Evolutionary conservation across 64 coral and sea anemone genomes (phyloP).

Genomic region (Montipora cactus): DNA sequence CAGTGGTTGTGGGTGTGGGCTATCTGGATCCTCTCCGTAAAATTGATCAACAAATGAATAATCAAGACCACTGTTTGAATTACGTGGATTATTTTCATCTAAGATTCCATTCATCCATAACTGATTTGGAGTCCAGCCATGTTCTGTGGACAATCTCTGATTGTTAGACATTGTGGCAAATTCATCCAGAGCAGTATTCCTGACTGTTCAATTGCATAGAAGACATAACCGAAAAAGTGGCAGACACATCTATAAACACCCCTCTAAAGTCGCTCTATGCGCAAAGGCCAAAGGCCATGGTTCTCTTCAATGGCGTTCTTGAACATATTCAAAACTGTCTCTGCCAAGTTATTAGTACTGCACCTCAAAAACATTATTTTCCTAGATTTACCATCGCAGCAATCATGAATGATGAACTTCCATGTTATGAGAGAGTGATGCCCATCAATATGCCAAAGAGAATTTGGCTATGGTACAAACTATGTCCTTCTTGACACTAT

Average conservation of each 20-base stretch:
- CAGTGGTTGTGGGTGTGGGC: conserved; percentile 33
- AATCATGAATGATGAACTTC: conserved; percentile 40
- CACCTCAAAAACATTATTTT: conserved; percentile 60
- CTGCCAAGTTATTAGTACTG: conserved; percentile 47
- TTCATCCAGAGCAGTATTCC: conserved; percentile 47
- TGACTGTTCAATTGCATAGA: conserved; percentile 60
- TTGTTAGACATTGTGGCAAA: conserved; percentile 70
- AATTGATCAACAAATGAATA: conserved; percentile 58
- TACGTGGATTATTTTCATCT: conserved; percentile 45
- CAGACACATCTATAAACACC: conserved; percentile 58
- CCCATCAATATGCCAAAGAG: conserved; percentile 55
- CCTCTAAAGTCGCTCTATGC: conserved; percentile 36
- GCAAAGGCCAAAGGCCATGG: conserved; percentile 29
- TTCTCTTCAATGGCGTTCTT: conserved; percentile 30
- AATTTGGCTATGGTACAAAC: conserved; percentile 51
- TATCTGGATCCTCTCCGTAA: conserved; percentile 59
- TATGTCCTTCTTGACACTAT: conserved; percentile 25
- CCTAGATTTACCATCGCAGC: conserved; percentile 58
- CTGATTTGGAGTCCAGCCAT: conserved; percentile 57
- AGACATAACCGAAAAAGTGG: conserved; percentile 30
- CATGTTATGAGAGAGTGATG: conserved; percentile 54
- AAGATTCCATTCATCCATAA: conserved; percentile 53
- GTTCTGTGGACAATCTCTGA: conserved; percentile 58
- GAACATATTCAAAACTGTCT: conserved; percentile 32
- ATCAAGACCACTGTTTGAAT: conserved; percentile 26